Percentiles rank a stretch among this genome's conserved stretches.
These are phyloP conservation scores for Artibeus jamaicensis DNA, from an alignment of 2,797 vertebrate genomes.

Conservation along the genomic window DNA sequence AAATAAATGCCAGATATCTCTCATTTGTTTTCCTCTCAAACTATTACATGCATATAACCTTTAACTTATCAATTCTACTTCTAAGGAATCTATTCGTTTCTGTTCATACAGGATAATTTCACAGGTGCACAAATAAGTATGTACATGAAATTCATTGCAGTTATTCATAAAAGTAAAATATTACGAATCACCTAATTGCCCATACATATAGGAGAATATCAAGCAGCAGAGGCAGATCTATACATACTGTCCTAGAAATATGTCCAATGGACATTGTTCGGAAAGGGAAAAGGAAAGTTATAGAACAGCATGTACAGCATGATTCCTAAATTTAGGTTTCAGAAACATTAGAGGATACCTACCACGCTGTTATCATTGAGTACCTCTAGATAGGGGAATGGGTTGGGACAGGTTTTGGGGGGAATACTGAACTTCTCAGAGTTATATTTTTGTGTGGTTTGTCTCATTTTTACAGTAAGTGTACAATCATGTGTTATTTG, in stretches of 20 bases:
- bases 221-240: not conserved
- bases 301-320: not conserved
- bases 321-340: not conserved
- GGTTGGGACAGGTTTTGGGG: not conserved
- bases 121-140: not conserved
- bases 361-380: not conserved
- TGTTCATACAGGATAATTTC: not conserved
- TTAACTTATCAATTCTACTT: not conserved
- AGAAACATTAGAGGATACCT: not conserved
- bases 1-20: not conserved
- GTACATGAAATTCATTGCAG: not conserved
- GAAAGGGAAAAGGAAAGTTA: not conserved
- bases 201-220: not conserved
- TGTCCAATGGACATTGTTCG: not conserved
- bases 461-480: slow-evolving; percentile 30
- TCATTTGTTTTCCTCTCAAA: slow-evolving; percentile 15
- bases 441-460: not conserved
- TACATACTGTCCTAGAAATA: not conserved
- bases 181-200: not conserved
- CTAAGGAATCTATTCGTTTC: not conserved
- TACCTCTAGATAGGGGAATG: not conserved
- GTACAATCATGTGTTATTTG: not conserved
- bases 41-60: not conserved
- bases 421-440: not conserved
- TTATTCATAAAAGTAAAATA: slow-evolving; percentile 11